These are phyloP conservation scores for Cheilosia vernalis DNA, from an alignment of 2,888 invertebrate genomes.

Conservation along the genomic window DNA sequence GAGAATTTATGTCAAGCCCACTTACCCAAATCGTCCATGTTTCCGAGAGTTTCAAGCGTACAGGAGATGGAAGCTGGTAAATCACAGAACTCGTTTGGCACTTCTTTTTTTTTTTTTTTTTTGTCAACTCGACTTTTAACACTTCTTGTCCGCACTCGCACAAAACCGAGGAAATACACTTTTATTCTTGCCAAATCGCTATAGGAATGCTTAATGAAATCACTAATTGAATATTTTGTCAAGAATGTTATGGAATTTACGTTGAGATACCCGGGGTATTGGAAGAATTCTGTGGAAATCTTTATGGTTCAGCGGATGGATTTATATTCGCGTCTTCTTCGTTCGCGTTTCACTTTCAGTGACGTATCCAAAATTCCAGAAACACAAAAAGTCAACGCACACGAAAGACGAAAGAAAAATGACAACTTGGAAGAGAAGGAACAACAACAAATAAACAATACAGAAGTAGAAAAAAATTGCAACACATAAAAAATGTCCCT, in stretches of 20 bases:
- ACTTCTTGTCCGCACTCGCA: constrained; percentile 44
- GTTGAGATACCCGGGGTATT: constrained; percentile 7
- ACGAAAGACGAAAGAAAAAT: constrained; percentile 33
- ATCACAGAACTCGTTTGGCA: constrained; percentile 67
- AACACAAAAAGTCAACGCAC: constrained; percentile 47
- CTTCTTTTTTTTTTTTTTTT: constrained; percentile 7
- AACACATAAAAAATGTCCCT: constrained; percentile 19
- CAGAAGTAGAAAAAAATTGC: constrained; percentile 32
- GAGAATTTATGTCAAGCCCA: background rate
- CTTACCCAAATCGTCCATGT: constrained; percentile 71
- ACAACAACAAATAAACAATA: constrained; percentile 51
- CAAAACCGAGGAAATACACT: background rate
- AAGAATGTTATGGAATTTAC: constrained; percentile 21
- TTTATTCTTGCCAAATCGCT: background rate
- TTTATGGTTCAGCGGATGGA: constrained; percentile 16
- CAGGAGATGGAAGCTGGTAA: constrained; percentile 14
- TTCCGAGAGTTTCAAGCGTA: background rate
- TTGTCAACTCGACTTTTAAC: constrained; percentile 34
- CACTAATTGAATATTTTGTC: constrained; percentile 3
- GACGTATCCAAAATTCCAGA: constrained; percentile 66
- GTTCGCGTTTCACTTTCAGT: constrained; percentile 40
- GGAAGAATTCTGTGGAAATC: constrained; percentile 24
- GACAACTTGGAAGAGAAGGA: constrained; percentile 29
- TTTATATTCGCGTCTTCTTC: constrained; percentile 43
- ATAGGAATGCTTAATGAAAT: constrained; percentile 47